phyloP scores from a whole-genome alignment of 2,113 vertebrate species.

The Gavialis gangeticus region DNA sequence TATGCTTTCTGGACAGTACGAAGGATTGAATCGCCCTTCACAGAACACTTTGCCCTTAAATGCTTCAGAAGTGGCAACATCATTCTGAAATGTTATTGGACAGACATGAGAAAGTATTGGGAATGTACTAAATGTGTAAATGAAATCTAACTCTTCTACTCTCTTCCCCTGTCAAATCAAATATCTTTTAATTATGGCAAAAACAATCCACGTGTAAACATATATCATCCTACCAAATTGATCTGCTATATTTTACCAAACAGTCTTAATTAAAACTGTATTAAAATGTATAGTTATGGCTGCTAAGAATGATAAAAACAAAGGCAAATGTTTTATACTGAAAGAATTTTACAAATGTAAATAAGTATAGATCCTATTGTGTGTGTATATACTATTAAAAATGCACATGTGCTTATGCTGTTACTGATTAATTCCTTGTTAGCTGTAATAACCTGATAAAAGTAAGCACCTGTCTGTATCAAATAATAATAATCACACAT shows the following conservation, averaged over 20 bases:
- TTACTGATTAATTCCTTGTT: neutral
- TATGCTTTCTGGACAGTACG: neutral
- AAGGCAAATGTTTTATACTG: neutral
- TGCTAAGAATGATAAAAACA: neutral
- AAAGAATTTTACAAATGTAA: slow-evolving; percentile 7
- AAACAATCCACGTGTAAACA: neutral
- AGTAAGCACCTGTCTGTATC: too few species aligned
- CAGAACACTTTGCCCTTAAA: slow-evolving; percentile 28
- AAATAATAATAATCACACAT: neutral
- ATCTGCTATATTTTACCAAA: neutral
- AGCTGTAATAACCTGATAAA: neutral
- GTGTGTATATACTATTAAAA: neutral
- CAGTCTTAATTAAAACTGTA: neutral
- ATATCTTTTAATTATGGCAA: slow-evolving; percentile 44
- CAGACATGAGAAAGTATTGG: slow-evolving; percentile 31
- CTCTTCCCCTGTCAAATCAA: neutral
- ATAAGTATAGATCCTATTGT: neutral
- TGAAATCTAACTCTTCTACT: neutral
- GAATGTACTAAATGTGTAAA: slow-evolving; percentile 4
- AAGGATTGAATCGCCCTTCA: slow-evolving; percentile 63
- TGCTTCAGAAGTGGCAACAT: slow-evolving; percentile 62
- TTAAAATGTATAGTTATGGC: neutral
- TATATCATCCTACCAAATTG: neutral
- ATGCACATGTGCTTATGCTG: neutral
- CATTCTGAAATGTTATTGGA: slow-evolving; percentile 48